Conservation (phyloP, 2,113 vertebrate genomes). For the Poecilia latipinna region DNA sequence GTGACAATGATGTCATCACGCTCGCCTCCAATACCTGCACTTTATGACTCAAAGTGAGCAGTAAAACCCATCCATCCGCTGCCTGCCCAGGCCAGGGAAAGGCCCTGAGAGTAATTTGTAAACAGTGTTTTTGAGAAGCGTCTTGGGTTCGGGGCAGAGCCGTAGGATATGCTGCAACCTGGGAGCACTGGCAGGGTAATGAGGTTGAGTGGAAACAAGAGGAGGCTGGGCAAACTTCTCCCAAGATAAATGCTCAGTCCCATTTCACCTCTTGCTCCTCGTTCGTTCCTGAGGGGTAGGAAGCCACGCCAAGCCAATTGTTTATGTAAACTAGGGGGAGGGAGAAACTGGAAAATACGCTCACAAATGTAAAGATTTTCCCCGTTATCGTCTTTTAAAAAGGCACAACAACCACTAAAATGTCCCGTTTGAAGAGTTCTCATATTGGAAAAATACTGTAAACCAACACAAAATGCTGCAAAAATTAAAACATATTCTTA, state of each 20-base stretch:
- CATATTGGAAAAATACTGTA: too few relatives aligned
- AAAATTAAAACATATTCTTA: too few relatives aligned
- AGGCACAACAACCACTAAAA: neutral
- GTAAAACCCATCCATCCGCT: slow-evolving; percentile 40
- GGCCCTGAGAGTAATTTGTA: slow-evolving; percentile 37
- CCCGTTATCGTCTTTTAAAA: neutral
- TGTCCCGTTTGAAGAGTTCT: neutral
- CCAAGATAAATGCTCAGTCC: neutral
- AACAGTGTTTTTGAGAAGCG: slow-evolving; percentile 37
- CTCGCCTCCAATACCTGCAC: slow-evolving; percentile 9
- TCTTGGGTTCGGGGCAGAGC: slow-evolving; percentile 41
- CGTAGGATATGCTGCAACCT: slow-evolving; percentile 38
- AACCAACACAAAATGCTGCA: too few relatives aligned
- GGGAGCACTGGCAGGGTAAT: slow-evolving; percentile 46
- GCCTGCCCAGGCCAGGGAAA: slow-evolving; percentile 15
- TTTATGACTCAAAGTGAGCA: slow-evolving; percentile 24
- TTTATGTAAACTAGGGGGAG: neutral
- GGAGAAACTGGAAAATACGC: neutral
- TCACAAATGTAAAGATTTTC: neutral
- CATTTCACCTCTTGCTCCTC: neutral
- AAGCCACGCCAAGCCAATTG: neutral
- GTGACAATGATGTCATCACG: slow-evolving; percentile 4
- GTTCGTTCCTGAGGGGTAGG: neutral
- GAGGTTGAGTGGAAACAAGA: slow-evolving; percentile 51
- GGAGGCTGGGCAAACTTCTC: slow-evolving; percentile 33